Evolutionary conservation across 2,888 invertebrate species (phyloP).

Genomic region (Nomada hirtipes): DNA sequence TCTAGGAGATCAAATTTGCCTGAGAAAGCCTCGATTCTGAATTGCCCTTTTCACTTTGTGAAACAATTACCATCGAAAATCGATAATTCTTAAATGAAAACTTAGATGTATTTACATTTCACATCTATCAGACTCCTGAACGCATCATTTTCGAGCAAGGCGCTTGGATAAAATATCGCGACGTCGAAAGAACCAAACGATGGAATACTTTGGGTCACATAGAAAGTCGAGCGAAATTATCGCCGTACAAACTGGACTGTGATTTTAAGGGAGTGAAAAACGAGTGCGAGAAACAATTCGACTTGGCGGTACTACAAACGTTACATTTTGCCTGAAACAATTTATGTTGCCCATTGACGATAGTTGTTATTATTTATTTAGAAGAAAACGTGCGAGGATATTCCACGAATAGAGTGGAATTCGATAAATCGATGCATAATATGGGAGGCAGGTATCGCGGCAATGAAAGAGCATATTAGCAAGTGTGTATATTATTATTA

Average conservation of each 20-base stretch:
- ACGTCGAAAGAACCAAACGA: conserved; percentile 72
- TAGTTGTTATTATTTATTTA: conserved; percentile 31
- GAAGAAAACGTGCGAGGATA: conserved; percentile 58
- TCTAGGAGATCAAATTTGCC: too few relatives aligned
- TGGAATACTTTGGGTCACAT: conserved; percentile 73
- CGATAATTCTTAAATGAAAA: not conserved
- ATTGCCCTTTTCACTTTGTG: not conserved
- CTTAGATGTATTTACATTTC: not conserved
- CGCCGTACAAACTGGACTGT: conserved; percentile 75
- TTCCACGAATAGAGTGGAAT: conserved; percentile 76
- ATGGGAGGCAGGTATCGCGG: conserved; percentile 33
- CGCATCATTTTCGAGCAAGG: conserved; percentile 63
- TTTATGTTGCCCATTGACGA: not conserved
- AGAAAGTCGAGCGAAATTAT: conserved; percentile 73
- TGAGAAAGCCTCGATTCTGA: not conserved
- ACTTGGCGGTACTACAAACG: conserved; percentile 66
- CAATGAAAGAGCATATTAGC: conserved; percentile 61
- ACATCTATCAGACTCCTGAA: conserved; percentile 13
- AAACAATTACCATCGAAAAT: not conserved
- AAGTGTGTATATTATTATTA: conserved; percentile 64
- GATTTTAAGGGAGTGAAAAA: conserved; percentile 69
- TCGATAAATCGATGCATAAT: conserved; percentile 65
- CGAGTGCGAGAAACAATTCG: conserved; percentile 57
- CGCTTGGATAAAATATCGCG: conserved; percentile 64
- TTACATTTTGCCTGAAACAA: not conserved